Evolutionary conservation across 1,140 invertebrate genomes (phyloP).

Genomic region (Whitmania pigra): DNA sequence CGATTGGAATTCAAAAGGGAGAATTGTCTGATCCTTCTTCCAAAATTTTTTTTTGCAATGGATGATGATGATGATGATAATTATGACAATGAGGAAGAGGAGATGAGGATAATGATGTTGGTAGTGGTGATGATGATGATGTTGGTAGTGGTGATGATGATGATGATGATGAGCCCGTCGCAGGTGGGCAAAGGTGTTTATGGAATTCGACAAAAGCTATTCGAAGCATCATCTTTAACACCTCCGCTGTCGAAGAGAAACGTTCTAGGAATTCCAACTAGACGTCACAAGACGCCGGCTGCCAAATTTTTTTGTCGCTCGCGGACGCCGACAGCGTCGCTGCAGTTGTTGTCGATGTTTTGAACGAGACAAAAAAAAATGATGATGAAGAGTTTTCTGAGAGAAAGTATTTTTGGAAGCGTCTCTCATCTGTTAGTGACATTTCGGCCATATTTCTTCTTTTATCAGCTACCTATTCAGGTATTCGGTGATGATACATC

Average conservation of each 20-base stretch:
- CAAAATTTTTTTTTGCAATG: too few species aligned
- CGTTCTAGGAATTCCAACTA: too few species aligned
- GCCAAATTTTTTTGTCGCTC: not conserved
- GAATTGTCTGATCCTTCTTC: too few species aligned
- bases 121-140: not conserved
- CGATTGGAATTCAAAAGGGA: too few species aligned
- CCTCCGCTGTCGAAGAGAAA: too few species aligned
- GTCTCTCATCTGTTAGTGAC: conserved; percentile 6
- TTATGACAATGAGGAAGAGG: too few species aligned
- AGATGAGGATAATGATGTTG: not conserved
- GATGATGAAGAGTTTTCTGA: not conserved
- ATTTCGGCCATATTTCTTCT: not conserved
- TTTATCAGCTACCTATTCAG: conserved; percentile 7
- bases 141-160: not conserved
- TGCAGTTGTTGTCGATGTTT: not conserved
- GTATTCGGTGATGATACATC: not conserved
- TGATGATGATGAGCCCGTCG: not conserved
- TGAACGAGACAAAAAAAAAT: not conserved
- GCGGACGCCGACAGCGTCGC: not conserved
- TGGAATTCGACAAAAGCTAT: too few species aligned
- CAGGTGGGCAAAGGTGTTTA: too few species aligned
- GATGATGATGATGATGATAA: too few species aligned
- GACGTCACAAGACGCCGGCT: not conserved
- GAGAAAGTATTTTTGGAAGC: not conserved
- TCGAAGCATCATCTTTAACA: too few species aligned